Evolutionary conservation across 2,888 invertebrate species (phyloP), one percentile per base, ranked within the genome.

Genomic region (Alloscopus bannaensis): DNA sequence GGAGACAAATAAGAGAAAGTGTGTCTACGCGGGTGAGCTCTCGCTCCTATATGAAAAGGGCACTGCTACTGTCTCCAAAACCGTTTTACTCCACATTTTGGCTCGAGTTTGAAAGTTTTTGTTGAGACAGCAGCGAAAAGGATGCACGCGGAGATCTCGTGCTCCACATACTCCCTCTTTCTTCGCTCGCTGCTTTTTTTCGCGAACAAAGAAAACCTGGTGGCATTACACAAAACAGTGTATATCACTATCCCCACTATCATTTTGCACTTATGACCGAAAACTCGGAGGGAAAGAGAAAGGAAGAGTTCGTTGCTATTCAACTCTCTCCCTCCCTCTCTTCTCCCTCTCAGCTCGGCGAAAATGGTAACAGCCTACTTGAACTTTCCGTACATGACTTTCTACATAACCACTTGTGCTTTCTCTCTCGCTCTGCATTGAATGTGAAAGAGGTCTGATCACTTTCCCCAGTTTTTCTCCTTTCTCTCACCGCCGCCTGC

Each of bases 191-290:
- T 55, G 26, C 40, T 42, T 50, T 31, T 52, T 29, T 40, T 36
- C 55, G 57, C 18, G 57, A 57, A 57, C 31, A 57, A 57, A 22
- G n/a, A n/a, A n/a, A 36, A 57, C 55, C 24, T 31, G 69, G 36
- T 55, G 57, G 69, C 42, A 57, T 57, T 4, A 28, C 13, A 69
- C 52, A 52, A n/a, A n/a, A n/a, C n/a, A 45, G n/a, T n/a, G 45
- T 45, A 45, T 22, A 22, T 28, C 52, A n/a, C 45, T 45, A n/a
- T 13, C 47, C 8, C 20, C 24, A 3, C 52, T 26, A 70, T 71
- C 50, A 71, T 71, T 71, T 62, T 71, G 36, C 60, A 71, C 50
- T 71, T 71, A 11, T 45, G 8, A 45, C 45, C n/a, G 8, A n/a
- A n/a, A n/a, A n/a, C n/a, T n/a, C n/a, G n/a, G n/a, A n/a, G n/a